phyloP scores from a whole-genome alignment of 1,140 invertebrate genomes.

The Cotesia vestalis region DNA sequence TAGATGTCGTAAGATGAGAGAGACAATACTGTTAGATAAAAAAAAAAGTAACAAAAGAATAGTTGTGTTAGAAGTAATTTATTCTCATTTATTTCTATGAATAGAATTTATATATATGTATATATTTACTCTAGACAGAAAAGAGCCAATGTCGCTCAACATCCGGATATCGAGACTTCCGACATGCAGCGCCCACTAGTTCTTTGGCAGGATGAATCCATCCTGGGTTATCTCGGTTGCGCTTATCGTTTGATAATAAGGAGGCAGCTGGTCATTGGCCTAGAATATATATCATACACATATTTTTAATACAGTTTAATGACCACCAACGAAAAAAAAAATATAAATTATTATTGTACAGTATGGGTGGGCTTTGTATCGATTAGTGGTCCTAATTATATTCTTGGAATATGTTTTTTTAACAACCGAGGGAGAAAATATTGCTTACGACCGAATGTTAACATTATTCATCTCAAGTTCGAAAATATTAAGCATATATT shows the following conservation, averaged over 20 bases:
- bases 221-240: slow-evolving; percentile 22
- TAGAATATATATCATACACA: not conserved
- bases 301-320: not conserved
- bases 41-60: not conserved
- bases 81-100: not conserved
- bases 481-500: no score
- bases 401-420: no score
- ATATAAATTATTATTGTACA: no score
- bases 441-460: no score
- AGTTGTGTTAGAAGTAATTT: not conserved
- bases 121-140: slow-evolving; percentile 1
- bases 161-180: slow-evolving; percentile 28
- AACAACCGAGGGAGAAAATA: no score
- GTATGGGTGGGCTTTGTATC: no score
- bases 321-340: no score
- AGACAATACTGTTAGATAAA: no score
- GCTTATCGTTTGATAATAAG: slow-evolving; percentile 10
- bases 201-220: slow-evolving; percentile 28
- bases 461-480: no score
- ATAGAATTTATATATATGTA: slow-evolving; percentile 1
- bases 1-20: no score
- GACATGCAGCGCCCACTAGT: slow-evolving; percentile 16
- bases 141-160: slow-evolving; percentile 3
- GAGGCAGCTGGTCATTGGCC: slow-evolving; percentile 27
- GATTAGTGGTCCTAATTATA: no score